A percentile compares a stretch with the other conserved stretches of the same genome.
phyloP scores from a whole-genome alignment of 1,140 invertebrate species.

The Drosophila yakuba region DNA sequence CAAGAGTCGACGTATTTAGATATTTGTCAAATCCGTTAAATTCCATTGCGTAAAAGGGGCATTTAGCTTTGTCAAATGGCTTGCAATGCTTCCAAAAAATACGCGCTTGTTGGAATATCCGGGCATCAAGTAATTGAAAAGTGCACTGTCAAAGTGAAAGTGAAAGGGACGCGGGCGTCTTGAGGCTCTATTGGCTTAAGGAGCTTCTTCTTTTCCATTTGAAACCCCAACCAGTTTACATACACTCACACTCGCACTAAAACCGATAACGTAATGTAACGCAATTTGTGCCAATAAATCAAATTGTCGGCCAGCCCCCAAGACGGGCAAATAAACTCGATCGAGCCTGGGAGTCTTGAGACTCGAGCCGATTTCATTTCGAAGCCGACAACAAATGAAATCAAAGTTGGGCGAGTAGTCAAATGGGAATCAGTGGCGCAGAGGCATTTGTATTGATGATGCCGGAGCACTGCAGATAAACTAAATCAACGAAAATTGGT shows the following conservation, averaged over 20 bases:
- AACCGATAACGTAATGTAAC: slow-evolving; percentile 81
- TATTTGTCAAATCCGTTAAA: slow-evolving; percentile 52
- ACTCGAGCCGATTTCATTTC: slow-evolving; percentile 13
- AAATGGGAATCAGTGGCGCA: slow-evolving; percentile 68
- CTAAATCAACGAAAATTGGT: slow-evolving; percentile 83
- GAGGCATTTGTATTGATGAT: slow-evolving; percentile 74
- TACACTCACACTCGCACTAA: slow-evolving; percentile 40
- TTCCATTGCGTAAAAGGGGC: slow-evolving; percentile 9
- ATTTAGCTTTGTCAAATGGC: slow-evolving; percentile 43
- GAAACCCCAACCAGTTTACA: slow-evolving; percentile 12
- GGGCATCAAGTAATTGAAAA: slow-evolving; percentile 71
- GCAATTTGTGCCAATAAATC: slow-evolving; percentile 81
- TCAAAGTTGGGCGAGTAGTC: slow-evolving; percentile 57
- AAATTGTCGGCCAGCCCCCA: slow-evolving; percentile 60
- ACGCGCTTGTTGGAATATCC: slow-evolving; percentile 13
- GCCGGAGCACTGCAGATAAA: slow-evolving; percentile 69
- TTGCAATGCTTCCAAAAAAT: slow-evolving; percentile 30
- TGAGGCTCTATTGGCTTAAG: slow-evolving; percentile 33
- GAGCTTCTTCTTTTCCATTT: slow-evolving; percentile 21
- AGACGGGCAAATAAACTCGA: slow-evolving; percentile 32
- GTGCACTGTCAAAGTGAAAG: slow-evolving; percentile 40
- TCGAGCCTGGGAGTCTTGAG: background rate
- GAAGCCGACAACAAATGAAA: slow-evolving; percentile 70
- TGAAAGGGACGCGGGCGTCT: slow-evolving; percentile 2
- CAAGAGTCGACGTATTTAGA: slow-evolving; percentile 26